Base-by-base conservation (phyloP, 2,888 invertebrate genomes). In the Drosophila prostipennis region DNA sequence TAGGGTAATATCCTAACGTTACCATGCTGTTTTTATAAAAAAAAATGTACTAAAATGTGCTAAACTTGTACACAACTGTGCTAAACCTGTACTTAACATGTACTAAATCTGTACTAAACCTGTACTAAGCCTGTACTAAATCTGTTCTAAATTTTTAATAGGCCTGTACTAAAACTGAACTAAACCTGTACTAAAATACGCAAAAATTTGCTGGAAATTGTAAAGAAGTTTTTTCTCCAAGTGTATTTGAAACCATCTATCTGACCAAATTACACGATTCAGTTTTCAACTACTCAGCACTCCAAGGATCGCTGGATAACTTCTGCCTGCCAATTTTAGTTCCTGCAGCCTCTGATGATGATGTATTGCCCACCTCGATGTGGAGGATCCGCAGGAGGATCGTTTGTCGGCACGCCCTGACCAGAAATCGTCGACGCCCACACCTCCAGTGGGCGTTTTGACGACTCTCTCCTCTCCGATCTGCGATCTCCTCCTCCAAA, bases 361-460 rank as follows among this genome's bases (percentile, higher is more conserved):
- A 71, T 71, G 70, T 71, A 71, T 71, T 71, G 70, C 71, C 23
- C 29, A 46, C 26, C 19, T 52, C 34, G 42, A 14, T 19, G 36
- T 53, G 48, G 39, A 34, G 34, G 34, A 34, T 40, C 55, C 54
- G 29, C 29, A 45, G 29, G 51, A 70, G 70, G 70, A 71, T 71
- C 70, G 61, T 63, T 71, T 71, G 71, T 71, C 70, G 70, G 70
- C 70, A 71, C 70, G 70, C 70, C 70, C 71, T 55, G 59, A 8
- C 43, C 56, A 54, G 42, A 54, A 37, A 59, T 46, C 58, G 59
- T 37, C 39, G 61, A 84, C 75, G 72, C 75, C 74, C 82, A 72
- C 77, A 70, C 74, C 58, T 56, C 75, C 42, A 43, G 69, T 71
- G 80, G 84, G 85, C 85, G 87, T 82, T 76, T 80, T 87, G 84